Conservation (phyloP, 2,888 invertebrate genomes). For the Drosophila testacea region DNA sequence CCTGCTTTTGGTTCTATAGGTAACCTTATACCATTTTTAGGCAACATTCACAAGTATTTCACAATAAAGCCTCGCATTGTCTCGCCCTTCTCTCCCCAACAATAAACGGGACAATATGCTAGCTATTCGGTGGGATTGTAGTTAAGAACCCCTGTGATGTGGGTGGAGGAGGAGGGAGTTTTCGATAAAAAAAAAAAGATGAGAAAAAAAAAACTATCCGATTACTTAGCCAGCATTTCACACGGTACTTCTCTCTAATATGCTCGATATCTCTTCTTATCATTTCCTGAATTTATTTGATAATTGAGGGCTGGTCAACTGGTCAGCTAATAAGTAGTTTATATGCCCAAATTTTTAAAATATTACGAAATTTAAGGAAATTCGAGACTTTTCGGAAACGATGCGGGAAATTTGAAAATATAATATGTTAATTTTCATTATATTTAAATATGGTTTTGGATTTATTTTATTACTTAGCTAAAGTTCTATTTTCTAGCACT, state of each 20-base stretch:
- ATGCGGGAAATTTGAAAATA: not conserved
- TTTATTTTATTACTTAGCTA: not conserved
- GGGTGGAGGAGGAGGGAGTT: slow-evolving; percentile 7
- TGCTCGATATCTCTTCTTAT: not conserved
- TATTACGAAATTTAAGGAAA: not conserved
- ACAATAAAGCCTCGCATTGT: slow-evolving; percentile 15
- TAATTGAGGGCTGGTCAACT: slow-evolving; percentile 43
- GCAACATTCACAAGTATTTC: slow-evolving; percentile 14
- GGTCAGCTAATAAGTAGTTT: slow-evolving; percentile 1
- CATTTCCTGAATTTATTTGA: slow-evolving; percentile 17
- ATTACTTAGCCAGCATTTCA: slow-evolving; percentile 64
- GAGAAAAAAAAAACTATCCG: slow-evolving; percentile 46
- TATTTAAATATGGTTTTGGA: not conserved
- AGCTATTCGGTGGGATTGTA: not conserved
- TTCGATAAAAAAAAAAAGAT: slow-evolving; percentile 26
- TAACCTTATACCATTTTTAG: slow-evolving; percentile 57
- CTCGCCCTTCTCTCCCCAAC: slow-evolving; percentile 29
- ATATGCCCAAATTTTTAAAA: not conserved
- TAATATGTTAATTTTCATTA: not conserved
- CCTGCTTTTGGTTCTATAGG: slow-evolving; percentile 24
- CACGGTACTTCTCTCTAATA: slow-evolving; percentile 34
- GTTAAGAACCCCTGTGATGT: not conserved
- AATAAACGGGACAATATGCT: slow-evolving; percentile 19
- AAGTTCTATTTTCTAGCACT: not conserved
- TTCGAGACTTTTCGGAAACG: not conserved